phyloP scores from a whole-genome alignment of 2,797 vertebrate genomes.

The Petrocephalus schoutedeni region DNA sequence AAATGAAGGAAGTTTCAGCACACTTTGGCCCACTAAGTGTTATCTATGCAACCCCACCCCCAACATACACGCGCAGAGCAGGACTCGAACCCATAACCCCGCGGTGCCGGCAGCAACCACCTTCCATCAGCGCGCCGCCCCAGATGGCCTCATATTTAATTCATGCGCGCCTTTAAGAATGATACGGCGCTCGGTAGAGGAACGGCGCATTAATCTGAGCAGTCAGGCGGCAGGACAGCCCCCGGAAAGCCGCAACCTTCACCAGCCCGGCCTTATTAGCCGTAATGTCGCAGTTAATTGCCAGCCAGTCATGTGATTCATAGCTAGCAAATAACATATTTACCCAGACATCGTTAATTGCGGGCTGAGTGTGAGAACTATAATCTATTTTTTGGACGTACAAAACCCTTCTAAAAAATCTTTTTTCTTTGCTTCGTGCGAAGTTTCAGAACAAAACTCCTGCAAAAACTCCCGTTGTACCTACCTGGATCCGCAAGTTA shows the following conservation, averaged over 20 bases:
- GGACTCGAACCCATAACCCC: neutral
- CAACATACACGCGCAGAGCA: neutral
- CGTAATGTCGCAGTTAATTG: neutral
- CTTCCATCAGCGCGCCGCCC: neutral
- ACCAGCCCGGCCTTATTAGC: neutral
- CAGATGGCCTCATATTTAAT: constrained; percentile 8
- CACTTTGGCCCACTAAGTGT: too few species aligned
- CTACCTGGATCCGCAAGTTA: neutral
- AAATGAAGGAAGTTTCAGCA: too few species aligned
- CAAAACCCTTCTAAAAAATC: neutral
- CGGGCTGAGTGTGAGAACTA: neutral
- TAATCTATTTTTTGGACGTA: neutral
- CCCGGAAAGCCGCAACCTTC: neutral
- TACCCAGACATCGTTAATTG: neutral
- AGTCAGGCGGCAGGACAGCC: neutral
- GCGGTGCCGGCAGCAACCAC: neutral
- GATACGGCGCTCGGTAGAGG: neutral
- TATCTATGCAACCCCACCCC: neutral
- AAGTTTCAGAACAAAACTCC: neutral
- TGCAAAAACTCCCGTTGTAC: neutral
- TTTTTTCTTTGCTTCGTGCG: neutral
- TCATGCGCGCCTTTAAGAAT: neutral
- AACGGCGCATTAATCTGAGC: neutral
- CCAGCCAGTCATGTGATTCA: neutral
- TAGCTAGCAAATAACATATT: neutral